Conservation (phyloP, 2,113 vertebrate genomes). For the Megaceryle maxima region DNA sequence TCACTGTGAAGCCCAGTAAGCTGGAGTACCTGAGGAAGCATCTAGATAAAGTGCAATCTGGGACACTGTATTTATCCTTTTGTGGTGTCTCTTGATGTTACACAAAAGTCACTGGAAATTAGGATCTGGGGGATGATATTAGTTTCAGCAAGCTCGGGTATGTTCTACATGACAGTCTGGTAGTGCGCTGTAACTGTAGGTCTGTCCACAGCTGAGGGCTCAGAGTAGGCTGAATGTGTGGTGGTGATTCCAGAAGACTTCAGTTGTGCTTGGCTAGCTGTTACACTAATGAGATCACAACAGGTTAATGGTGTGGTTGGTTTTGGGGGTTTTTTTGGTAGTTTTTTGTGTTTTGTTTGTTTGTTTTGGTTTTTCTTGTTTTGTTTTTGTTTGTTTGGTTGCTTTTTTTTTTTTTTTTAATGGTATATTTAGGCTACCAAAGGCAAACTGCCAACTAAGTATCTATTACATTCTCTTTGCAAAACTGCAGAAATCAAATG, state of each 20-base stretch:
- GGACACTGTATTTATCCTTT: background rate
- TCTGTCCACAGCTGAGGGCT: background rate
- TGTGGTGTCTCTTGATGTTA: background rate
- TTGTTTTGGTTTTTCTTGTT: no score
- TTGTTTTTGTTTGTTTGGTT: no score
- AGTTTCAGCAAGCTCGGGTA: background rate
- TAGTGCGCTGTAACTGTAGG: background rate
- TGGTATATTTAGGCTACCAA: background rate
- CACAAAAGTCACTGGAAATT: background rate
- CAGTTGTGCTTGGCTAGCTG: background rate
- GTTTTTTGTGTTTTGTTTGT: no score
- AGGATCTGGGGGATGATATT: background rate
- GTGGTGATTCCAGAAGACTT: background rate
- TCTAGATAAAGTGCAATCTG: background rate
- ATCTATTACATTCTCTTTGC: background rate
- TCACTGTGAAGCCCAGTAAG: background rate
- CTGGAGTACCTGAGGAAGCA: background rate
- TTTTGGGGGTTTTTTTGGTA: no score
- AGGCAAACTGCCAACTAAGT: background rate
- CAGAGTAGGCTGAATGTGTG: background rate
- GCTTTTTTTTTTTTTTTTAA: no score
- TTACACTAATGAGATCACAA: background rate
- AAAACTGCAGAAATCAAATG: slow-evolving; percentile 22
- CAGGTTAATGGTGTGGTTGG: background rate
- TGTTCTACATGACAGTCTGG: rapidly evolving